Base-by-base conservation (phyloP, 2,113 vertebrate species). In the Hipposideros armiger region DNA sequence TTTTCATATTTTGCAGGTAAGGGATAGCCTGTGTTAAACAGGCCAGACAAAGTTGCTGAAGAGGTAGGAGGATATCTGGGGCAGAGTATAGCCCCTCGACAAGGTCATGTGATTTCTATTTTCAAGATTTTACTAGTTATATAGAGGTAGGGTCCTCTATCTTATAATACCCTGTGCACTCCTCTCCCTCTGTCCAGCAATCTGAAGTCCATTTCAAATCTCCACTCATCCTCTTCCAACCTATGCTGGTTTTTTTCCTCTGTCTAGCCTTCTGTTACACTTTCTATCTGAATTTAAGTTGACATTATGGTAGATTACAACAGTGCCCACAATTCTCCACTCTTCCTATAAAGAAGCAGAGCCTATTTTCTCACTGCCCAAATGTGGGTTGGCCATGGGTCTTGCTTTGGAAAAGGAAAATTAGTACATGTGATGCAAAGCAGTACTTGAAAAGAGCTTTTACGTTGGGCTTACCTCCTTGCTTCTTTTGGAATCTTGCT, bases 241-340 rank as follows among this genome's bases (percentile, higher is more conserved):
- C 32, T 74, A 73, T 5, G 14, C 74, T 7, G 30, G 87, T 22
- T 85, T 62, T 54, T 66, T 78, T 72, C 58, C 45, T 90, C 64
- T 96, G 32, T 77, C 40, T 82, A 85, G 42, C 2, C 9, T 92
- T 89, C 36, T 52, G 2, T 80, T 50, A 58, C 4, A 77, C 16
- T 86, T 77, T 85, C 60, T 70, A 24, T 64, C 66, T 90, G 50
- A 81, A 77, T 76, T 94, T 76, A 80, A 91, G n/a, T 54, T 89
- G 60, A 72, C 47, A 62, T 24, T 76, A 10, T 76, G 58, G 14
- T 82, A 82, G 20, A 72, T 11, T 66, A 20, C 81, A 40, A 73
- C n/a, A 62, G 56, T 6, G 15, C 32, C 40, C 22, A 40, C 45
- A 54, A n/a, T 70, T 86, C 45, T 96, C 30, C 11, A 62, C 32